Conservation (phyloP, 2,113 vertebrate genomes). For the Polypterus senegalus region DNA sequence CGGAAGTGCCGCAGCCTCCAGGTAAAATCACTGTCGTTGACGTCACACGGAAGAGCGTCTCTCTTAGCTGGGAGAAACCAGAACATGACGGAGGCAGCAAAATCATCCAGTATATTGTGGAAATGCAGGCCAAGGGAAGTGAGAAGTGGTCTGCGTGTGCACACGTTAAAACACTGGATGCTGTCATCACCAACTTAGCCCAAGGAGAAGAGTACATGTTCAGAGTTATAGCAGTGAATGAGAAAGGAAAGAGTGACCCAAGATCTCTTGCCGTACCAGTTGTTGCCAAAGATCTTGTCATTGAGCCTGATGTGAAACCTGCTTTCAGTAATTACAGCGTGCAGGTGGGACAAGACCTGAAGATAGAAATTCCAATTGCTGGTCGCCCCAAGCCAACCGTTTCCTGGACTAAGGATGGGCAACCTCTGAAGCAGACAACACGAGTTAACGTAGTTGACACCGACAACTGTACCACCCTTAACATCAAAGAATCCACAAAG, state of each 20-base stretch:
- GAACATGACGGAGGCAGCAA: constrained; percentile 94
- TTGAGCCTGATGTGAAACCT: constrained; percentile 84
- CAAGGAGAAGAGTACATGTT: constrained; percentile 89
- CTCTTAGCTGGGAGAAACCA: constrained; percentile 86
- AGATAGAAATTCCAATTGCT: constrained; percentile 75
- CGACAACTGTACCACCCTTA: constrained; percentile 58
- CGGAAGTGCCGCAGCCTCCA: constrained; percentile 89
- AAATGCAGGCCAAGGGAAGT: constrained; percentile 82
- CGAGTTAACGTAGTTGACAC: constrained; percentile 73
- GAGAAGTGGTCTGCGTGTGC: constrained; percentile 88
- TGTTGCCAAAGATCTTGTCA: constrained; percentile 83
- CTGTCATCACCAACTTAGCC: constrained; percentile 72
- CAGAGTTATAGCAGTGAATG: constrained; percentile 85
- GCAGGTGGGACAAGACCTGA: constrained; percentile 79
- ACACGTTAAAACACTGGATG: constrained; percentile 79
- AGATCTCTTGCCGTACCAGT: constrained; percentile 80
- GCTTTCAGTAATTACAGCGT: constrained; percentile 81
- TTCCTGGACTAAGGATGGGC: constrained; percentile 80
- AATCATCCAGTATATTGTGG: constrained; percentile 85
- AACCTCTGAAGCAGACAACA: constrained; percentile 78
- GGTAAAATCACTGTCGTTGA: constrained; percentile 83
- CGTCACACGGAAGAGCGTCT: constrained; percentile 84
- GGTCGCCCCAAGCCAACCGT: constrained; percentile 85
- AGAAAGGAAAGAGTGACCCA: constrained; percentile 93
- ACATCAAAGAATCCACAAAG: constrained; percentile 78